Conservation (phyloP, 2,797 vertebrate genomes). For the Sebastes dallii region DNA sequence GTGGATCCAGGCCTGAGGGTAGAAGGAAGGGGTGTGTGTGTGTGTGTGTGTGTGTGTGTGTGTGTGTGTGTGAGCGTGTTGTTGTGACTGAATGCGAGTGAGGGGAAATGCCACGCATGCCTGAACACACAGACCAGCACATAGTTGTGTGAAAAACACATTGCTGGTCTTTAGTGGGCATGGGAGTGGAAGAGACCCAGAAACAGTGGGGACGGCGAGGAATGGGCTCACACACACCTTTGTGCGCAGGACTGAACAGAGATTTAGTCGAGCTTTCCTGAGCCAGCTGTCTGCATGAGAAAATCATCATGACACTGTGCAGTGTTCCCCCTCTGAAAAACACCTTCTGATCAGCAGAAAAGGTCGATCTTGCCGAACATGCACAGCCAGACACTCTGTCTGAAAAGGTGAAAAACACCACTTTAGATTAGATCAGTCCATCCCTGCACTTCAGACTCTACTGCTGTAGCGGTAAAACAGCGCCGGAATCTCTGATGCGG, state of each 20-base stretch:
- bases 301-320: slow-evolving; percentile 46
- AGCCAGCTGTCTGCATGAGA: slow-evolving; percentile 67
- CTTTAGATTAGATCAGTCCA: slow-evolving; percentile 52
- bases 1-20: slow-evolving; percentile 54
- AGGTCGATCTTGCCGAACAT: slow-evolving; percentile 6
- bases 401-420: slow-evolving; percentile 47
- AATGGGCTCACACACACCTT: slow-evolving; percentile 66
- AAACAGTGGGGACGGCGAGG: slow-evolving; percentile 57
- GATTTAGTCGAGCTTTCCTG: slow-evolving; percentile 60
- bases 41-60: slow-evolving; percentile 16
- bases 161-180: slow-evolving; percentile 78
- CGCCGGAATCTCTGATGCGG: slow-evolving; percentile 57
- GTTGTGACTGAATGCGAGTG: slow-evolving; percentile 75
- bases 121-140: slow-evolving; percentile 81
- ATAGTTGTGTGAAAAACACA: slow-evolving; percentile 82
- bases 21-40: slow-evolving; percentile 50
- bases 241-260: slow-evolving; percentile 57
- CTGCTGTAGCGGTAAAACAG: slow-evolving; percentile 31
- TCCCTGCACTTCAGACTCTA: slow-evolving; percentile 36
- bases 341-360: slow-evolving; percentile 50
- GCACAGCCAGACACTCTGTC: slow-evolving; percentile 7
- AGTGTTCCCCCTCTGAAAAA: slow-evolving; percentile 23
- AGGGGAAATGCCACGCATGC: slow-evolving; percentile 85
- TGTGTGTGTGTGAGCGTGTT: slow-evolving; percentile 47
- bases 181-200: slow-evolving; percentile 72